Base-by-base conservation (phyloP, 2,797 vertebrate genomes). In the Pyrocephalus nanus region DNA sequence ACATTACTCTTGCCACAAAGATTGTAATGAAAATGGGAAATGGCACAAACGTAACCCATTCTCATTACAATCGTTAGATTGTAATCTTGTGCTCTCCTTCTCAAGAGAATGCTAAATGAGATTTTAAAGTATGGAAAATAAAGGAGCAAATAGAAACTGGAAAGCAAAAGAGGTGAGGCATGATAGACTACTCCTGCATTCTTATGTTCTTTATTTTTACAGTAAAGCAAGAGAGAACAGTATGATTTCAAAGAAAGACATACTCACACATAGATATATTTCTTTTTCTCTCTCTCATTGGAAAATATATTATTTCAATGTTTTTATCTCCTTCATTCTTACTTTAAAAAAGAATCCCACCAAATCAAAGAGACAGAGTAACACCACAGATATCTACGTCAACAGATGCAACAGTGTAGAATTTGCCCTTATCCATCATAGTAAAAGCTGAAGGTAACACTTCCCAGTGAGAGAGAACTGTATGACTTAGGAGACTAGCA, bases 21-120 rank as follows among this genome's bases (percentile, higher is more conserved):
- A 97, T 97, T 97, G 97, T 97, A 98, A 98, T 98, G 97, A 98
- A 98, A 98, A 98, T 97, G 97, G 98, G 97, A 97, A 98, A 97
- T 84, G 94, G 97, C 97, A 97, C 97, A 97, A 98, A 97, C 96
- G 98, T 98, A 98, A 98, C 98, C 98, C 97, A 90, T 97, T 98
- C 98, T 97, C 97, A 97, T 98, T 98, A 98, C 97, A 97, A 96
- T 97, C 89, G 95, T 97, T 98, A 97, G 97, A 97, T 97, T 97
- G 97, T 98, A 98, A 97, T 98, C 97, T 98, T 93, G 89, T 97
- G 97, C 97, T 97, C 95, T 97, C 96, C 95, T 95, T 96, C 98
- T 98, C 97, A 94, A 96, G 97, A 98, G 98, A 97, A 97, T 97
- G 97, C 97, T 97, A 97, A 98, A 98, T 98, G 97, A 98, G 98